Percentiles rank a stretch among this genome's conserved stretches.
phyloP scores from a whole-genome alignment of 2,888 invertebrate genomes.

The Masnerella sp. region DNA sequence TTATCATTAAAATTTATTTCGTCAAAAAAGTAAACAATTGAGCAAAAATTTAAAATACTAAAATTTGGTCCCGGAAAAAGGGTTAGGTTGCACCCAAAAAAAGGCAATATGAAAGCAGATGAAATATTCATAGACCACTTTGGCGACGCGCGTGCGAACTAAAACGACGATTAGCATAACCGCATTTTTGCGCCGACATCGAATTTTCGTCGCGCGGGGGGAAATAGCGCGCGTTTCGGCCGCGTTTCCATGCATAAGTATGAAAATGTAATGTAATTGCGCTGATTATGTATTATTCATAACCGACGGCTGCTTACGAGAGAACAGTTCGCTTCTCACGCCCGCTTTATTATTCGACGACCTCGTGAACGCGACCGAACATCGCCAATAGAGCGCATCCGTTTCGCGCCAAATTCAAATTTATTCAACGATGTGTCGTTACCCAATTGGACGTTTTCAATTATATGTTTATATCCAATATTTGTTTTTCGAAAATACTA shows the following conservation, averaged over 20 bases:
- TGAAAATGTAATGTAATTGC: slow-evolving; percentile 67
- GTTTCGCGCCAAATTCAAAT: slow-evolving; percentile 32
- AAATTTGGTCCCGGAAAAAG: background rate
- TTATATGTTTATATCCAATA: no score
- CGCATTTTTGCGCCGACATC: slow-evolving; percentile 34
- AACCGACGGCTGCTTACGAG: slow-evolving; percentile 62
- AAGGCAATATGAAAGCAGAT: slow-evolving; percentile 31
- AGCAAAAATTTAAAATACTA: background rate
- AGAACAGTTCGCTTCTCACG: slow-evolving; percentile 66
- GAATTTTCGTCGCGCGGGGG: slow-evolving; percentile 39
- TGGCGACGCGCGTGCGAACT: slow-evolving; percentile 26
- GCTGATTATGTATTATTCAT: slow-evolving; percentile 73
- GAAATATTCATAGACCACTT: slow-evolving; percentile 50
- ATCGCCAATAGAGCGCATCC: slow-evolving; percentile 57
- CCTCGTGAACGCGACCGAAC: slow-evolving; percentile 64
- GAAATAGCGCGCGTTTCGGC: slow-evolving; percentile 54
- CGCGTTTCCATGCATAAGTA: slow-evolving; percentile 65
- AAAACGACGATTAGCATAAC: slow-evolving; percentile 49
- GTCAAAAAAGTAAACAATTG: no score
- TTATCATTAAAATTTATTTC: no score
- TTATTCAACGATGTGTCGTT: no score
- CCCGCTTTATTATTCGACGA: slow-evolving; percentile 65
- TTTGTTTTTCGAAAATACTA: background rate
- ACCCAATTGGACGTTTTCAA: no score
- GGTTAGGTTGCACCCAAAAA: slow-evolving; percentile 20